Percentiles rank a stretch among this genome's conserved stretches.
Evolutionary conservation across 2,797 vertebrate species (phyloP).

Genomic region (Hippocampus kuda): DNA sequence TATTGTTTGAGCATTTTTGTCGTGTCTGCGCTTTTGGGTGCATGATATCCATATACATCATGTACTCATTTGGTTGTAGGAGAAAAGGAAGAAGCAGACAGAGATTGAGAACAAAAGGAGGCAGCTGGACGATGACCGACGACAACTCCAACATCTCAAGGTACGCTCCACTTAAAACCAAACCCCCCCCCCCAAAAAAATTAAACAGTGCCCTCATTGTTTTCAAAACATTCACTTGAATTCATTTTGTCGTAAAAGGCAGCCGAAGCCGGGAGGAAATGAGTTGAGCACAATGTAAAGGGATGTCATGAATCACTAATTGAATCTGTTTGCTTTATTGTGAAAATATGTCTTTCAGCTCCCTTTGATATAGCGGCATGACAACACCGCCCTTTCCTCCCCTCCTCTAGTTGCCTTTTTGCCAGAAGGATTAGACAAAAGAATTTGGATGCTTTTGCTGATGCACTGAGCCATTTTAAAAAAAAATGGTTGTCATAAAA

Average conservation of each 20-base stretch:
- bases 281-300: background rate
- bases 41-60: background rate
- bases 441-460: background rate
- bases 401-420: background rate
- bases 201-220: background rate
- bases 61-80: constrained; percentile 56
- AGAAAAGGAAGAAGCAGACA: constrained; percentile 83
- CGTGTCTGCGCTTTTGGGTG: background rate
- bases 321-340: background rate
- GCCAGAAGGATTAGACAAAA: background rate
- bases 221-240: background rate
- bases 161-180: constrained; percentile 45
- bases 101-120: constrained; percentile 90
- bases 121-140: constrained; percentile 86
- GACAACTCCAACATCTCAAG: constrained; percentile 93
- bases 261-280: background rate
- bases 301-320: background rate
- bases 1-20: background rate
- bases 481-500: too few relatives aligned
- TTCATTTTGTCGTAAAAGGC: background rate
- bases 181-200: background rate
- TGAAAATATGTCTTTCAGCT: too few relatives aligned
- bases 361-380: background rate
- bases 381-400: background rate
- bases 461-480: too few relatives aligned